A percentile compares a stretch with the other conserved stretches of the same genome.
Conservation (phyloP, 2,113 vertebrate species). For the Dicerorhinus sumatrensis region DNA sequence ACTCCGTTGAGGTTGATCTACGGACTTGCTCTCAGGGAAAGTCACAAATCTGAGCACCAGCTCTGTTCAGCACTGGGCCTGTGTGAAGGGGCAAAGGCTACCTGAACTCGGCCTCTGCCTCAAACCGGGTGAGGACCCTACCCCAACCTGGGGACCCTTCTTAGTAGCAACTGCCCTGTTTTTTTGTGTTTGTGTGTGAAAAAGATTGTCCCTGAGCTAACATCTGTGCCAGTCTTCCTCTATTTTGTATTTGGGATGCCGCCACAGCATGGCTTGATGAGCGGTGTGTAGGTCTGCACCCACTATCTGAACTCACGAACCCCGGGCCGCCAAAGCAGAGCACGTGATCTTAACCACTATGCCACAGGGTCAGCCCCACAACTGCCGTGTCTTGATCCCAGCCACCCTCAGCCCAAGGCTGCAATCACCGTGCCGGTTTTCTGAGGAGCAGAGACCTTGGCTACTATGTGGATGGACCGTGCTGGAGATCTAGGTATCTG, state of each 20-base stretch:
- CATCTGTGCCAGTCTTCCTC: too few species aligned
- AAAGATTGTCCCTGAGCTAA: too few species aligned
- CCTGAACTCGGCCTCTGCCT: neutral
- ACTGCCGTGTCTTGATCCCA: neutral
- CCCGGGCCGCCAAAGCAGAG: too few species aligned
- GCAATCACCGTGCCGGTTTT: fast-evolving
- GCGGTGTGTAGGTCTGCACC: too few species aligned
- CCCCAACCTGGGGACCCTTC: neutral
- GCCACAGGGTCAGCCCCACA: too few species aligned
- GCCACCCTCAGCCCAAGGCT: neutral
- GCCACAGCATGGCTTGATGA: too few species aligned
- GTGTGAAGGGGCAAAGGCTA: neutral
- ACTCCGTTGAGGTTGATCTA: neutral
- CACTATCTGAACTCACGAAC: too few species aligned
- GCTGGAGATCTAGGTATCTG: neutral
- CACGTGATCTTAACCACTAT: too few species aligned
- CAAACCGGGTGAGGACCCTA: neutral
- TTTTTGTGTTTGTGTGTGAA: too few species aligned
- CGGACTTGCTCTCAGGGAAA: neutral
- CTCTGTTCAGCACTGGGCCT: neutral
- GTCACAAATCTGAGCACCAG: neutral
- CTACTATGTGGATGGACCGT: neutral
- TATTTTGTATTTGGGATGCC: too few species aligned
- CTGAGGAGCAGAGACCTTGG: neutral
- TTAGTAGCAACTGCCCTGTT: neutral